A percentile compares a stretch with the other conserved stretches of the same genome.
Evolutionary conservation across 2,797 vertebrate species (phyloP).

Genomic region (Galago senegalensis): DNA sequence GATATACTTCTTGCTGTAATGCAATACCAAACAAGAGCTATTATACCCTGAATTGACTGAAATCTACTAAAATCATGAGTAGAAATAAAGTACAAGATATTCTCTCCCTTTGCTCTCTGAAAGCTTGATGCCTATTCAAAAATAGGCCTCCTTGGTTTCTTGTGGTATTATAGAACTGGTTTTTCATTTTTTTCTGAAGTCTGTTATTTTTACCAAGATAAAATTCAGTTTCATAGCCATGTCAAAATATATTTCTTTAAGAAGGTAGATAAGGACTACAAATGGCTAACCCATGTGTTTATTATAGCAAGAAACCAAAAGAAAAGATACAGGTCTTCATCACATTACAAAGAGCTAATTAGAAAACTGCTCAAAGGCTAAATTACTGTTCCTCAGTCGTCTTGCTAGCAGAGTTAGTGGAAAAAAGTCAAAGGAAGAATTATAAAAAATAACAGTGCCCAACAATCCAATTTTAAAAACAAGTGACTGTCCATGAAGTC

Average conservation of each 20-base stretch:
- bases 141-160: conserved; percentile 13
- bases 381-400: conserved; percentile 41
- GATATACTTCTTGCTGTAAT: conserved; percentile 13
- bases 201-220: conserved; percentile 29
- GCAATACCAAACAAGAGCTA: conserved; percentile 33
- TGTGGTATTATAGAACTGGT: neutral
- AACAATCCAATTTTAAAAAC: conserved; percentile 12
- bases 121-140: conserved; percentile 49
- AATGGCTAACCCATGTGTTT: conserved; percentile 12
- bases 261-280: conserved; percentile 42
- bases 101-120: neutral
- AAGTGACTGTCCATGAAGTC: neutral
- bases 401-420: neutral
- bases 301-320: conserved; percentile 33
- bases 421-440: conserved; percentile 50
- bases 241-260: neutral
- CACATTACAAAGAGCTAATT: conserved; percentile 12
- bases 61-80: conserved; percentile 15
- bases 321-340: conserved; percentile 17
- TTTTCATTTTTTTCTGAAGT: conserved; percentile 17
- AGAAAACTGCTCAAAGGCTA: conserved; percentile 55
- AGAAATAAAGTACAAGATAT: conserved; percentile 57
- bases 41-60: neutral
- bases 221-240: conserved; percentile 43
- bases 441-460: conserved; percentile 35